phyloP scores from a whole-genome alignment of 2,113 vertebrate species.

The Stegastes partitus region DNA sequence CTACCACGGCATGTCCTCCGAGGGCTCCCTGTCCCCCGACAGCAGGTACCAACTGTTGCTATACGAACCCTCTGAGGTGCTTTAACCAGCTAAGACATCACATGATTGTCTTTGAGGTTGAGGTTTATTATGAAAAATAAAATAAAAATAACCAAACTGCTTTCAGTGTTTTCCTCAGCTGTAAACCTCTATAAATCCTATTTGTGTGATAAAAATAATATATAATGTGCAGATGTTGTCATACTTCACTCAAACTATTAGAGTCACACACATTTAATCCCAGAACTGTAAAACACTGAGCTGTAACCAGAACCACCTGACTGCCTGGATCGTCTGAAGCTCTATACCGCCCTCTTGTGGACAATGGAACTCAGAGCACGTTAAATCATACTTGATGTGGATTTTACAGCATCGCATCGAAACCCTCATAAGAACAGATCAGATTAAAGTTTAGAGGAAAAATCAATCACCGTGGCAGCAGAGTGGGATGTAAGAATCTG shows the following conservation, averaged over 20 bases:
- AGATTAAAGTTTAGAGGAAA: not conserved
- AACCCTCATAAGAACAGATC: not conserved
- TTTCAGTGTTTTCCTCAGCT: too few relatives aligned
- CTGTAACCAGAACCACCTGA: fast-evolving
- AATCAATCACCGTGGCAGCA: not conserved
- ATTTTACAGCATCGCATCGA: not conserved
- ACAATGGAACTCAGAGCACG: not conserved
- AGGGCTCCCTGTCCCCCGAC: slow-evolving; percentile 94
- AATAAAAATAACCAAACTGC: too few relatives aligned
- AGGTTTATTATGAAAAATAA: too few relatives aligned
- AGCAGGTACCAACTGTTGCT: slow-evolving; percentile 83
- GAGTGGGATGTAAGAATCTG: not conserved
- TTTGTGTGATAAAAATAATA: too few relatives aligned
- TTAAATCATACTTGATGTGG: not conserved
- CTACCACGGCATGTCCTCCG: slow-evolving; percentile 93
- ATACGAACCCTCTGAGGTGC: too few relatives aligned
- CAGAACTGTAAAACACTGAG: too few relatives aligned
- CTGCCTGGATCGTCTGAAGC: not conserved
- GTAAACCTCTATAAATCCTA: too few relatives aligned
- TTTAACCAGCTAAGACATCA: too few relatives aligned
- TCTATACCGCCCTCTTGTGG: slow-evolving; percentile 76
- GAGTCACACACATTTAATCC: too few relatives aligned
- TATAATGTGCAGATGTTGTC: too few relatives aligned
- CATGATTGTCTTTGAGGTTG: too few relatives aligned
- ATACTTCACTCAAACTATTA: too few relatives aligned